phyloP scores from a whole-genome alignment of 1,140 invertebrate species.

The Platorchestia sp. region DNA sequence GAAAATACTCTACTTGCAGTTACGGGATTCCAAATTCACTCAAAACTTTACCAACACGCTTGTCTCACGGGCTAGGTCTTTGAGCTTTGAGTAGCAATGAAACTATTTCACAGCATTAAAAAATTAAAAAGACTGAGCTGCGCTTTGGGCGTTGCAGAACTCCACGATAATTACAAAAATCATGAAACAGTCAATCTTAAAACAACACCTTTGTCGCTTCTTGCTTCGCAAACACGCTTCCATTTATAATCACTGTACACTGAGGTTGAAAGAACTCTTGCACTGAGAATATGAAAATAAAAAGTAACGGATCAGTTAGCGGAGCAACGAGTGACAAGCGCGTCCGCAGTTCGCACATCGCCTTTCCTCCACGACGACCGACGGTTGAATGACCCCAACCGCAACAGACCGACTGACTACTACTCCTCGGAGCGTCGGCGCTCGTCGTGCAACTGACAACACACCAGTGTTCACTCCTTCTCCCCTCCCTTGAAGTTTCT shows the following conservation, averaged over 20 bases:
- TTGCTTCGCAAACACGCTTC: neutral
- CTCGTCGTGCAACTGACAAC: neutral
- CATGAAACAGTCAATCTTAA: neutral
- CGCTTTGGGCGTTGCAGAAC: neutral
- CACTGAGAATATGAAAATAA: conserved; percentile 1
- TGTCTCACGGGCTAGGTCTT: neutral
- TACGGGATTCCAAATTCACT: neutral
- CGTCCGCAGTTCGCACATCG: neutral
- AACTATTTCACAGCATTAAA: neutral
- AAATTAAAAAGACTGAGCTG: neutral
- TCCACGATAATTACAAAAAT: neutral
- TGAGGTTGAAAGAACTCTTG: neutral
- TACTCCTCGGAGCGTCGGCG: neutral
- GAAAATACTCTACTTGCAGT: neutral
- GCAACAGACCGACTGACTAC: conserved; percentile 5
- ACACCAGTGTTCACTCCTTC: neutral
- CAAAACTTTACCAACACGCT: neutral
- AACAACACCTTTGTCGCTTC: neutral
- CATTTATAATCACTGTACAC: neutral
- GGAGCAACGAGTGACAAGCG: neutral
- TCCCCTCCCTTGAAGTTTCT: neutral
- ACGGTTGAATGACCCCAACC: neutral
- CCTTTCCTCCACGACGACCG: neutral
- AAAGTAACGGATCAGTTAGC: neutral
- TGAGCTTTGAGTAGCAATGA: neutral